Conservation (phyloP, 2,888 invertebrate genomes). For the Eudemis profundana region DNA sequence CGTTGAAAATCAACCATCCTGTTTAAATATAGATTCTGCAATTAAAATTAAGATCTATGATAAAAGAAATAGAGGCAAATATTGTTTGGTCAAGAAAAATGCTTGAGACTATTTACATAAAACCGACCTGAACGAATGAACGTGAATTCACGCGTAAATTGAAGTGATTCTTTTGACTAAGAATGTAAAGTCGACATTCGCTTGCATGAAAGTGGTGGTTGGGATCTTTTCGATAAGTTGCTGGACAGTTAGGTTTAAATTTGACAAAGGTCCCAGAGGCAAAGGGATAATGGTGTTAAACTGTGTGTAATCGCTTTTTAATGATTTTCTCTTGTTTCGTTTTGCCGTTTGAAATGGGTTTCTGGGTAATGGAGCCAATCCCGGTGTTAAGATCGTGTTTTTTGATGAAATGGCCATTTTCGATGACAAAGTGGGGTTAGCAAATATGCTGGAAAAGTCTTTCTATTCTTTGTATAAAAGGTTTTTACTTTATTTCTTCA, state of each 20-base stretch:
- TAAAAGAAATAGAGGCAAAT: background rate
- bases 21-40: background rate
- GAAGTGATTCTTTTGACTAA: background rate
- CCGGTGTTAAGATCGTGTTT: background rate
- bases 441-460: background rate
- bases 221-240: background rate
- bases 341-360: conserved; percentile 13
- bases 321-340: conserved; percentile 14
- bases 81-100: background rate
- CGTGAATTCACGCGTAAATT: background rate
- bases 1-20: conserved; percentile 17
- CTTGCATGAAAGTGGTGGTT: background rate
- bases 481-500: background rate
- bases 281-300: conserved; percentile 34
- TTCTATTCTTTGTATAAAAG: background rate
- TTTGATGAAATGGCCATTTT: conserved; percentile 6
- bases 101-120: background rate
- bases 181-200: background rate
- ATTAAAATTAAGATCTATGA: background rate
- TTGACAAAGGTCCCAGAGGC: conserved; percentile 29
- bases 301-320: conserved; percentile 19
- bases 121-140: background rate
- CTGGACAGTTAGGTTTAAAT: conserved; percentile 12
- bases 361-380: background rate
- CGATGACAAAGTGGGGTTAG: conserved; percentile 17